Conservation (phyloP, 2,888 invertebrate species). For the Candidula unifasciata region DNA sequence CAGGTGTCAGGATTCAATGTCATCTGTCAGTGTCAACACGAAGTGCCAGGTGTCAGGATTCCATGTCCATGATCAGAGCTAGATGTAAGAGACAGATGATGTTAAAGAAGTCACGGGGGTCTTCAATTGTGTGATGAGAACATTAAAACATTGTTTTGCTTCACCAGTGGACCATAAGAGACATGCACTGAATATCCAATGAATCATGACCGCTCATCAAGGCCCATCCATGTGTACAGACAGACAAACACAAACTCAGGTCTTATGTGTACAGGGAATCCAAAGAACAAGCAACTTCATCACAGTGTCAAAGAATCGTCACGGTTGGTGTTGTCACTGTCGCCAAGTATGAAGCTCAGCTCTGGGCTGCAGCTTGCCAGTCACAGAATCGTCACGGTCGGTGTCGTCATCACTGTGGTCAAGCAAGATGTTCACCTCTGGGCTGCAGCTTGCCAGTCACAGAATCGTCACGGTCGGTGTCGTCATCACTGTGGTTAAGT, state of each 20-base stretch:
- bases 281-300: not conserved
- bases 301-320: not conserved
- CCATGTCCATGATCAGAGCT: too few species aligned
- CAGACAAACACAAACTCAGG: not conserved
- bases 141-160: not conserved
- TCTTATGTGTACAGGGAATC: not conserved
- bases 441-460: slow-evolving; percentile 85
- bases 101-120: not conserved
- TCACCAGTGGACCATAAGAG: not conserved
- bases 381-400: not conserved
- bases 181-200: not conserved
- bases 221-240: not conserved
- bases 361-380: slow-evolving; percentile 79
- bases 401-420: not conserved
- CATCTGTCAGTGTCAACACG: too few species aligned
- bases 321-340: not conserved
- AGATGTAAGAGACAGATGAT: too few species aligned
- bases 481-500: too few species aligned
- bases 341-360: slow-evolving; percentile 49
- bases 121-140: slow-evolving; percentile 2
- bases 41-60: too few species aligned
- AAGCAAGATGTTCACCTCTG: slow-evolving; percentile 56
- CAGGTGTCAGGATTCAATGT: too few species aligned
- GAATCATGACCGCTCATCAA: not conserved
- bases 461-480: slow-evolving; percentile 74